Base-by-base conservation (phyloP, 1,140 invertebrate species). In the Aphelenchoides besseyi region DNA sequence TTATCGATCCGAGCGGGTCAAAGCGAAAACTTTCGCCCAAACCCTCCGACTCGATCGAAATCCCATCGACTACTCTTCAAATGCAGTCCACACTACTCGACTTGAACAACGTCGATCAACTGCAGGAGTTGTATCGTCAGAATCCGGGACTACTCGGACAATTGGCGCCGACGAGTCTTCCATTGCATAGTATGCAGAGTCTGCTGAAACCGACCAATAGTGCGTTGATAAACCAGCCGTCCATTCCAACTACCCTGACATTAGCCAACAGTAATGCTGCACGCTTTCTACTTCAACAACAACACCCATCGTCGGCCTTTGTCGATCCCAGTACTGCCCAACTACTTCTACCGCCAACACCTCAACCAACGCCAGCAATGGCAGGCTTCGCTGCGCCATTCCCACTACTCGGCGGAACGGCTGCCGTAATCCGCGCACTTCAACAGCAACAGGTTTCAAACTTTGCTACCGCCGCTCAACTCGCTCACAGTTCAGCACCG, bases 51-150 rank as follows among this genome's bases (percentile, higher is more conserved):
- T 29, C 63, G 32, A 12, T n/a, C n/a, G 36, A 66, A 41, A 1
- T 66, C 16, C 30, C 2, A 12, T 33, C 16, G 30, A 33, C 63
- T 0, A n/a, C 8, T 8, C 63, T 18, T 16, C 16, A 0, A 33
- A 18, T 36, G 36, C 63, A 29, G 12, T 35, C 63, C 16, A 33
- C 63, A 66, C 63, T 1, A 36, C 33, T 35, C 28, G 63, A 37
- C 26, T 1, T 66, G 30, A n/a, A 1, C 59, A 18, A 18, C 59
- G 30, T 61, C n/a, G 63, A 66, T 2, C 63, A 66, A 30, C n/a
- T 66, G 36, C 63, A 66, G 63, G 63, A 66, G 36, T 29, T 66
- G 36, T 66, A 66, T 8, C 63, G 63, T 23, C 32, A 32, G 3
- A 66, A 66, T 37, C 36, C 63, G 12, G 30, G 26, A 18, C 59